A percentile compares a stretch with the other conserved stretches of the same genome.
Evolutionary conservation across 1,140 invertebrate species (phyloP).

Genomic region (Drosophila pandora): DNA sequence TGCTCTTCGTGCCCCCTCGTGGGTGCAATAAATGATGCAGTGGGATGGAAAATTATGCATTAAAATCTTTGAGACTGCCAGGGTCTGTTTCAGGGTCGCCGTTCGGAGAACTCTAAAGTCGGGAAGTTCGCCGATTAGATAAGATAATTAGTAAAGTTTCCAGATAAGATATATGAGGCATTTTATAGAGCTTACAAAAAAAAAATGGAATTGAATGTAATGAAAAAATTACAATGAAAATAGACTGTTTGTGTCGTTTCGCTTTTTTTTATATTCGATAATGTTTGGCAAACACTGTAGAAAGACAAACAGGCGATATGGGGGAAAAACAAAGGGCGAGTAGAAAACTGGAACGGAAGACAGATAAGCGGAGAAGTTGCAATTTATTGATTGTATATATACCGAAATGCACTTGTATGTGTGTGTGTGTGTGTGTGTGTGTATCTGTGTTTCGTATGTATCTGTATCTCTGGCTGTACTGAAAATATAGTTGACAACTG

Average conservation of each 20-base stretch:
- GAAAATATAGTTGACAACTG: slow-evolving; percentile 69
- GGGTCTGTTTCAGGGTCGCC: slow-evolving; percentile 6
- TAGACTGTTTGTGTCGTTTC: not conserved
- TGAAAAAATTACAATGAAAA: too few relatives aligned
- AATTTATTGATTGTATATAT: slow-evolving; percentile 62
- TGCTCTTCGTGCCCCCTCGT: slow-evolving; percentile 10
- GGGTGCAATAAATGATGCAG: slow-evolving; percentile 46
- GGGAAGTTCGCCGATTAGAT: not conserved
- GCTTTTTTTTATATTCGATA: slow-evolving; percentile 11
- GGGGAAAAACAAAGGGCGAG: not conserved
- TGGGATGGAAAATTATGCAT: slow-evolving; percentile 46
- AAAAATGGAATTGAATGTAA: not conserved
- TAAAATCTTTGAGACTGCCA: slow-evolving; percentile 20
- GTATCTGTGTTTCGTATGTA: slow-evolving; percentile 35
- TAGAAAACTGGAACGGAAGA: slow-evolving; percentile 9
- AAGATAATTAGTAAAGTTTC: not conserved
- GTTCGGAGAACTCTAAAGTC: too few relatives aligned
- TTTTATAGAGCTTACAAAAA: not conserved
- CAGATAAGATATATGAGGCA: not conserved
- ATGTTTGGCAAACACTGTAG: slow-evolving; percentile 42
- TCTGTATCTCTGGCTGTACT: slow-evolving; percentile 47
- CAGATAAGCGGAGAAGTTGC: slow-evolving; percentile 49
- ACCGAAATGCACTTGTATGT: slow-evolving; percentile 11
- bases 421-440: slow-evolving; percentile 24
- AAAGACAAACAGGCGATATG: slow-evolving; percentile 7